phyloP scores from a whole-genome alignment of 1,140 invertebrate genomes.

The Brevipalpus yothersi region DNA sequence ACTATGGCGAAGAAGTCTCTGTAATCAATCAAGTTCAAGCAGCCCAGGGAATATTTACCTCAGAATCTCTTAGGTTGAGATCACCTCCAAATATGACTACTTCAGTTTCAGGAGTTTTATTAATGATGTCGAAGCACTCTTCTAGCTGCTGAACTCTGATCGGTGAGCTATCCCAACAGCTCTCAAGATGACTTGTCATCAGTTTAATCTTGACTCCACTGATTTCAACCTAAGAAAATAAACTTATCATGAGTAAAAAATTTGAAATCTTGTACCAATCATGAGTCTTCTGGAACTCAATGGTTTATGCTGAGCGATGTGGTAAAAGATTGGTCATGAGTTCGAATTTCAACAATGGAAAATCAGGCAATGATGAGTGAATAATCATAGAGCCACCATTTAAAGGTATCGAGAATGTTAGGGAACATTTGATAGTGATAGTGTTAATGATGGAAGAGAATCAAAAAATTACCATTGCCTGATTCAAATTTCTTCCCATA shows the following conservation, averaged over 20 bases:
- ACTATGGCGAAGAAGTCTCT: conserved; percentile 13
- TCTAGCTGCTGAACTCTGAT: neutral
- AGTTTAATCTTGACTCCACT: neutral
- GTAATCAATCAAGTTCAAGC: neutral
- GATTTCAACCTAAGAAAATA: neutral
- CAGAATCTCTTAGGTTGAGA: conserved; percentile 31
- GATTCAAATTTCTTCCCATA: conserved; percentile 29
- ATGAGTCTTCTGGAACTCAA: neutral
- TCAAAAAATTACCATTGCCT: conserved; percentile 19
- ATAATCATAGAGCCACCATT: no score
- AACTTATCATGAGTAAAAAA: neutral
- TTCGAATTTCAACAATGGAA: no score
- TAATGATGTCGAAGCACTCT: conserved; percentile 11
- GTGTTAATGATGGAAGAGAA: neutral
- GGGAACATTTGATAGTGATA: neutral
- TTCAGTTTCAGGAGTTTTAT: conserved; percentile 13
- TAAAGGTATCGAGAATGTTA: neutral
- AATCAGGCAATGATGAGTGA: no score
- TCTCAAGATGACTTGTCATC: neutral
- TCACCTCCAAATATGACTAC: conserved; percentile 33
- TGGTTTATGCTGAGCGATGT: no score
- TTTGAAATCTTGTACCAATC: neutral
- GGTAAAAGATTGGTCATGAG: no score
- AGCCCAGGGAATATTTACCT: conserved; percentile 19
- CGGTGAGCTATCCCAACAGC: neutral